Percentiles rank a stretch among this genome's conserved stretches.
These are phyloP conservation scores for Crenuchus spilurus DNA, from an alignment of 2,797 vertebrate species.

Conservation along the genomic window DNA sequence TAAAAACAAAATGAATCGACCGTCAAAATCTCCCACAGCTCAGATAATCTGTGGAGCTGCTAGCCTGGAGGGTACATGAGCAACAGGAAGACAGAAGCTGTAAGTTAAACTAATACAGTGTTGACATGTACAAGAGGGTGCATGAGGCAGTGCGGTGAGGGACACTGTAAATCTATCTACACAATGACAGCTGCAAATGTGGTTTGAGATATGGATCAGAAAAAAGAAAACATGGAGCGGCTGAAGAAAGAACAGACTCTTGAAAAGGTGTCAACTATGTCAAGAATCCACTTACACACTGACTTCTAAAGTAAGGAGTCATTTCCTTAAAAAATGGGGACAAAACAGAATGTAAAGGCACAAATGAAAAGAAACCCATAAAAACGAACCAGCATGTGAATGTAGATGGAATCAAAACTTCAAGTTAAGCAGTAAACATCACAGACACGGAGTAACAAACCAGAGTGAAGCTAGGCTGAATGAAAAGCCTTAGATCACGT, in stretches of 20 bases:
- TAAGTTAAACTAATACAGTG: neutral
- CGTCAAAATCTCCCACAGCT: too few species aligned
- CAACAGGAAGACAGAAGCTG: neutral
- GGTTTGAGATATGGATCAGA: constrained; percentile 10
- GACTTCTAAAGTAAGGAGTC: neutral
- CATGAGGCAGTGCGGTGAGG: neutral
- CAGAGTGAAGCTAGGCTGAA: too few species aligned
- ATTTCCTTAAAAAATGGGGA: neutral
- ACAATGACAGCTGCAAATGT: neutral
- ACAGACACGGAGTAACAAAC: too few species aligned
- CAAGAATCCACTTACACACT: neutral
- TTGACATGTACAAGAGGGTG: neutral
- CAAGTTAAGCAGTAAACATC: too few species aligned
- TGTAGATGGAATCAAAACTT: neutral
- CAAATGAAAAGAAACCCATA: neutral
- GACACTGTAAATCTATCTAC: neutral
- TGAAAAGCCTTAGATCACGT: too few species aligned
- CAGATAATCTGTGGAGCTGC: too few species aligned
- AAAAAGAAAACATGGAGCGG: neutral
- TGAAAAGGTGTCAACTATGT: constrained; percentile 7
- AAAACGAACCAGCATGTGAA: constrained; percentile 15
- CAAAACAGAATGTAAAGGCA: constrained; percentile 4
- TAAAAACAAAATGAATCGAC: too few species aligned
- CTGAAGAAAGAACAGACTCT: neutral
- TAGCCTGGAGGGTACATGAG: too few species aligned